Base-by-base conservation (phyloP, 2,888 invertebrate genomes). In the Netelia inedita region DNA sequence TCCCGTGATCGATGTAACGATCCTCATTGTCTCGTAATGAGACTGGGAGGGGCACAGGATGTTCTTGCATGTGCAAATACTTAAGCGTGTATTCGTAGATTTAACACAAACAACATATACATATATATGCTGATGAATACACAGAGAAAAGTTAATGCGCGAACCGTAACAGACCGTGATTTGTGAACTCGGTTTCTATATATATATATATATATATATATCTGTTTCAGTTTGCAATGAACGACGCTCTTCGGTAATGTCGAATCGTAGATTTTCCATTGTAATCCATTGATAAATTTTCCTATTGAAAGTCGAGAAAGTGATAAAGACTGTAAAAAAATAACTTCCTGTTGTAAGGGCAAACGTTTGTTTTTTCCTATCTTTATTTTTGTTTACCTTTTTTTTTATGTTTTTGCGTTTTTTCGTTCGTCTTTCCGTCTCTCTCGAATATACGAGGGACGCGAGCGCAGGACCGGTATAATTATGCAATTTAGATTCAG, bases 401-500 rank as follows among this genome's bases (percentile, higher is more conserved):
- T 46, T 28, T 69, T 81, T 59, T 76, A 1, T 19, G 16, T 41
- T n/a, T 43, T 63, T 65, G 61, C 35, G 35, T 63, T 65, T 68
- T 63, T 53, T 61, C 41, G 21, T 35, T 43, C 2, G 43, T 69
- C 65, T 80, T 41, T 46, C 35, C 65, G 46, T 55, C 43, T 41
- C 46, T 19, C 59, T 72, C 72, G 46, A 41, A 71, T 75, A 21
- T 35, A 55, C 61, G 82, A 80, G 69, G 68, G 71, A 84, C 82
- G 82, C 81, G 83, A 80, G 75, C 82, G 87, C n/a, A 86, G 87
- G 88, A 88, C 88, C 88, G 90, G 90, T 91, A 91, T 92, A 91
- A 92, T 92, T 92, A 91, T 89, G 92, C 91, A 92, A 92, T 92
- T 92, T 92, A 92, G 91, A 92, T 92, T 92, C 92, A 91, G 91